Evolutionary conservation across 2,797 vertebrate genomes (phyloP), one percentile per base, ranked within the genome.

Genomic region (Perodicticus potto): DNA sequence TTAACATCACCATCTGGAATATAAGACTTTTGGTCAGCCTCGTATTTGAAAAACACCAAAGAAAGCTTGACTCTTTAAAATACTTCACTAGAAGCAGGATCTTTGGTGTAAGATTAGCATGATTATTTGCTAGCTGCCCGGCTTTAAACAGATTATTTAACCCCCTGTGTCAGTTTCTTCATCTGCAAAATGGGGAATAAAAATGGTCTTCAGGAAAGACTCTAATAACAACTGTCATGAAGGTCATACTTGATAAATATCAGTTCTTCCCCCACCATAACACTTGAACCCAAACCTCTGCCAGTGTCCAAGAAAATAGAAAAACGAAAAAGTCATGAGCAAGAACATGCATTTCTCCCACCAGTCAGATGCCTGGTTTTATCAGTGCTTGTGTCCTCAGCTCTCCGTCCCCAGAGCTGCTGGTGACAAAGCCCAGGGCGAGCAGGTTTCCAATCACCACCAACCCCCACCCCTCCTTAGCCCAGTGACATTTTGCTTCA

Each of bases 41-140:
- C 86, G 53, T 77, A 82, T 93, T 95, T 96, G 93, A 96, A 96
- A 97, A 97, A 96, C 97, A 97, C 96, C 96, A 95, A 97, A 98
- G 92, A 96, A 92, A 84, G 67, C 59, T 91, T 91, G 65, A 70
- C 43, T 92, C 84, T 97, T 96, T 96, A 96, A 96, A 93, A 97
- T 55, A 91, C 59, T 96, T 96, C 88, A 49, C 32, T 32, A 32
- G 69, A 86, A 92, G 76, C 22, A 37, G 17, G 69, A 69, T 61
- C 61, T 84, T 81, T 77, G 81, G 80, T 53, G 11, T 12, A 43
- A 94, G 67, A 78, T 76, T 72, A 91, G 32, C 34, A 25, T 43
- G 69, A 85, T 74, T 53, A 67, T 55, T 45, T 85, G 74, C 95
- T 72, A 94, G 43, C 29, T 57, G 3, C 37, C 23, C 5, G 2